Percentiles rank a stretch among this genome's conserved stretches.
Evolutionary conservation across 2,797 vertebrate species (phyloP).

Genomic region (Neoniphon sammara): DNA sequence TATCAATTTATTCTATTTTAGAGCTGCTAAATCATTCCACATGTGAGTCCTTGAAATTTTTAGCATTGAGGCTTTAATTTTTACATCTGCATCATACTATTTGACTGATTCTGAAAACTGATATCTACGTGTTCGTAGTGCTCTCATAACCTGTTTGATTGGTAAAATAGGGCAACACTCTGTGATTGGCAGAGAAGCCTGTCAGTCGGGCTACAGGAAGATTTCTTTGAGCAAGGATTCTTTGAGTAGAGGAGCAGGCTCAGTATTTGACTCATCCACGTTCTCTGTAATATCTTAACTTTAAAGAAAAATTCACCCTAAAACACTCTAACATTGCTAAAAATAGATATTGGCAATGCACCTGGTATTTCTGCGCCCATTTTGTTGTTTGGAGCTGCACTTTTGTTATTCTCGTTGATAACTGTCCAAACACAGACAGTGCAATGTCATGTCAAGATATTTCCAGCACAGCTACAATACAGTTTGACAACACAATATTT

Average conservation of each 20-base stretch:
- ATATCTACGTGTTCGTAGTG: neutral
- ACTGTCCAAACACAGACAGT: conserved; percentile 41
- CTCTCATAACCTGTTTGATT: neutral
- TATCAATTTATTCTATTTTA: conserved; percentile 42
- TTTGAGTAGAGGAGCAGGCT: no score
- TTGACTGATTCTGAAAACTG: neutral
- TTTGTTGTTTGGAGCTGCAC: conserved; percentile 50
- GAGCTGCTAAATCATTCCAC: conserved; percentile 18
- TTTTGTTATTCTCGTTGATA: conserved; percentile 44
- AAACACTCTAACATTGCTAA: conserved; percentile 34
- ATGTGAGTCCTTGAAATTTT: neutral
- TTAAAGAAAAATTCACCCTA: conserved; percentile 20
- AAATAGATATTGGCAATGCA: conserved; percentile 25
- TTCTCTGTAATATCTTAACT: conserved; percentile 18
- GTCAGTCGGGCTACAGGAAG: conserved; percentile 35
- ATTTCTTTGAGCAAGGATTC: neutral
- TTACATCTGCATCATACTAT: neutral
- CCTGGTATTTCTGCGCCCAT: conserved; percentile 30
- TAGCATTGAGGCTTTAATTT: neutral
- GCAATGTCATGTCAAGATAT: conserved; percentile 63
- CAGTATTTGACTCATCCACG: conserved; percentile 2
- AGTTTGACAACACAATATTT: conserved; percentile 28
- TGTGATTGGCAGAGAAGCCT: conserved; percentile 31
- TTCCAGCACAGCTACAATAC: conserved; percentile 53
- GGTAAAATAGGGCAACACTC: neutral